These are phyloP conservation scores for Polypterus senegalus DNA, from an alignment of 2,113 vertebrate genomes.

Conservation along the genomic window DNA sequence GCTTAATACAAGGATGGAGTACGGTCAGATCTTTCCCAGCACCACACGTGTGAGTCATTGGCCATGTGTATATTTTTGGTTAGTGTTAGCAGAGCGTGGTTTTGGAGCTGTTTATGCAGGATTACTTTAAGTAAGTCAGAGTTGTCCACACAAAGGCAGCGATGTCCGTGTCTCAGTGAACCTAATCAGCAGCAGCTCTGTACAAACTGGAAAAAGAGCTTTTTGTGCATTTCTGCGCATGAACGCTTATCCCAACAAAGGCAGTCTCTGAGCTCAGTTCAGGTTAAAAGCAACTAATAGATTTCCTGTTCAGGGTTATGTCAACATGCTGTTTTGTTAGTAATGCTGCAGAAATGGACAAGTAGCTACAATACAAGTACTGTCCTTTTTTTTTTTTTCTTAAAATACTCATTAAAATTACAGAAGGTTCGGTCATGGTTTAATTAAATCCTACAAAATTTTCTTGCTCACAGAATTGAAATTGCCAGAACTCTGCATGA, in stretches of 20 bases:
- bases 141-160: not conserved
- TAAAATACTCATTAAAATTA: slow-evolving; percentile 23
- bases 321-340: slow-evolving; percentile 29
- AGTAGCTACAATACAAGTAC: slow-evolving; percentile 30
- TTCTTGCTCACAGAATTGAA: too few relatives aligned
- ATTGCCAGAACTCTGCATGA: too few relatives aligned
- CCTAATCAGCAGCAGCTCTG: slow-evolving; percentile 12
- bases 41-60: slow-evolving; percentile 19
- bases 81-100: slow-evolving; percentile 5
- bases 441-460: too few relatives aligned
- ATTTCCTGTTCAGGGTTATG: slow-evolving; percentile 38
- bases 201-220: slow-evolving; percentile 13
- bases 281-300: slow-evolving; percentile 33
- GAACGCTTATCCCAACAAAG: slow-evolving; percentile 23
- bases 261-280: slow-evolving; percentile 21
- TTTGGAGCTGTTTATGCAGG: slow-evolving; percentile 14
- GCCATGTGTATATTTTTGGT: slow-evolving; percentile 2
- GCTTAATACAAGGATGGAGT: too few relatives aligned
- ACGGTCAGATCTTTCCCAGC: too few relatives aligned
- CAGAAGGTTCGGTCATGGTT: slow-evolving; percentile 20
- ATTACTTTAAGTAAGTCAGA: slow-evolving; percentile 9
- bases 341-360: slow-evolving; percentile 27
- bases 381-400: slow-evolving; percentile 30
- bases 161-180: slow-evolving; percentile 5
- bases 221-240: slow-evolving; percentile 21